Conservation (phyloP, 2,797 vertebrate genomes). For the Bufotes viridis region DNA sequence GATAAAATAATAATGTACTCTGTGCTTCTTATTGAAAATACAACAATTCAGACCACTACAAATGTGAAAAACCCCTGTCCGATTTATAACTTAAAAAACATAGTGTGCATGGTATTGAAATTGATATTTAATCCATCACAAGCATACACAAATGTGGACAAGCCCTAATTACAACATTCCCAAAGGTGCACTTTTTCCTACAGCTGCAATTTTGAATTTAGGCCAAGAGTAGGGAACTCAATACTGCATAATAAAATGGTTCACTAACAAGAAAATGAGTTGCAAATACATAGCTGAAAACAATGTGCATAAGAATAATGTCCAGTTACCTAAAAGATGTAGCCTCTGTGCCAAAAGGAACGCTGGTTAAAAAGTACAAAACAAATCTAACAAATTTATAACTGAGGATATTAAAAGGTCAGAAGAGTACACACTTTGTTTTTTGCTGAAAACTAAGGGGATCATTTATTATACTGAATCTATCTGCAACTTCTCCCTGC, state of each 20-base stretch:
- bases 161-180: slow-evolving; percentile 54
- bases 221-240: slow-evolving; percentile 45
- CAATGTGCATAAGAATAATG: slow-evolving; percentile 12
- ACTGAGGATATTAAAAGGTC: background rate
- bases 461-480: too few relatives aligned
- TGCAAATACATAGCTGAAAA: slow-evolving; percentile 39
- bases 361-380: background rate
- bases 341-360: slow-evolving; percentile 7
- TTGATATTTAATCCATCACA: slow-evolving; percentile 36
- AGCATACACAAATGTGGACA: slow-evolving; percentile 53
- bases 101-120: slow-evolving; percentile 25
- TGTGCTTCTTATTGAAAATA: background rate
- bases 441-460: background rate
- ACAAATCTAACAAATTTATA: background rate
- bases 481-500: too few relatives aligned
- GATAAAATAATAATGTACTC: background rate
- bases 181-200: slow-evolving; percentile 56
- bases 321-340: slow-evolving; percentile 21
- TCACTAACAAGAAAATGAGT: slow-evolving; percentile 41
- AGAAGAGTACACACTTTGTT: background rate
- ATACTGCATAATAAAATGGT: slow-evolving; percentile 50
- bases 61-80: background rate
- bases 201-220: slow-evolving; percentile 53
- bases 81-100: slow-evolving; percentile 17
- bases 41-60: background rate